Conservation (phyloP, 2,888 invertebrate genomes). For the Adelognathus sp. region DNA sequence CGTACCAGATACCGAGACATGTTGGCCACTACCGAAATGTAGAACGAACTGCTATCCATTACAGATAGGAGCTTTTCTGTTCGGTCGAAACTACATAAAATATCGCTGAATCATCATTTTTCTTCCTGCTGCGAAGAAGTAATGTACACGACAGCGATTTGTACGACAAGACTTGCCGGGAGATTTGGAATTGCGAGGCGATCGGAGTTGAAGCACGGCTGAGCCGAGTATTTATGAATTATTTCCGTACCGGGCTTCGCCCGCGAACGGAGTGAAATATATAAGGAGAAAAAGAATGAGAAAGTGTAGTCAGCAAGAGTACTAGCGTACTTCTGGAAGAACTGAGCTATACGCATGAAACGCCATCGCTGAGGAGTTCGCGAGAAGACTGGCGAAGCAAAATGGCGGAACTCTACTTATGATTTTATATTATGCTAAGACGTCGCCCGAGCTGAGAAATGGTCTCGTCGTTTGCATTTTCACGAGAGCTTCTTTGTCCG, state of each 20-base stretch:
- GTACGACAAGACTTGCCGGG: constrained; percentile 15
- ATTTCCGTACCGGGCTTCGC: constrained; percentile 29
- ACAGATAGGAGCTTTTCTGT: background rate
- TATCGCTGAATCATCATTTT: constrained; percentile 1
- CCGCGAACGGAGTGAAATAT: background rate
- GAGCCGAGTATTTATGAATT: constrained; percentile 50
- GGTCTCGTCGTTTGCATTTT: constrained; percentile 54
- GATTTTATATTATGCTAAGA: constrained; percentile 49
- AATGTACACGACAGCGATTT: constrained; percentile 24
- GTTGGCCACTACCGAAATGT: background rate
- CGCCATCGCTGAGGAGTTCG: constrained; percentile 1
- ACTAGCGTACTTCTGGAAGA: constrained; percentile 11
- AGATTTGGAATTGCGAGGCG: constrained; percentile 26
- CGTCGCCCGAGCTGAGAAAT: constrained; percentile 47
- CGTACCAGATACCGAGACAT: too few relatives aligned
- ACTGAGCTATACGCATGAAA: background rate
- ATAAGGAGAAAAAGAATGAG: background rate
- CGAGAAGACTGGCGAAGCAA: background rate
- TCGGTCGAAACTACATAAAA: background rate
- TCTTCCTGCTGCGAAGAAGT: background rate
- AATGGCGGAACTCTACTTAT: constrained; percentile 27
- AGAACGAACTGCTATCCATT: background rate
- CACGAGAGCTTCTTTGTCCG: constrained; percentile 47
- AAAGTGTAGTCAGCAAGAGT: background rate
- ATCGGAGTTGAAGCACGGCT: constrained; percentile 1